Percentiles rank a stretch among this genome's conserved stretches.
Conservation (phyloP, 2,113 vertebrate species). For the Cynopterus brachyotis region DNA sequence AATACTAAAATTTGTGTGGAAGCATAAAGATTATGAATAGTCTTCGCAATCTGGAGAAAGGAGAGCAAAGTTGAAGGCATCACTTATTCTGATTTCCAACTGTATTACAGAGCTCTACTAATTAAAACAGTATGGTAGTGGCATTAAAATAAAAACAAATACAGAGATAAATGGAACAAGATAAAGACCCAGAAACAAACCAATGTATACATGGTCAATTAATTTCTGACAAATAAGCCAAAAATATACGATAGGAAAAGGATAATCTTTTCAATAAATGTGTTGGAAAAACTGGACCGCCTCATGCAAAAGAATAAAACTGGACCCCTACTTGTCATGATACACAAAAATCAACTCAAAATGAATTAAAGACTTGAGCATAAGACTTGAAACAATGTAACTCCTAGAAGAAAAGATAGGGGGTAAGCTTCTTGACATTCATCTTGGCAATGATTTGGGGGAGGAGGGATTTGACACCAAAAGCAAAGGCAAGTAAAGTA, state of each 20-base stretch:
- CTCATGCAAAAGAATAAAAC: background rate
- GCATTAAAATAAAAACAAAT: background rate
- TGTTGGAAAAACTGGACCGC: background rate
- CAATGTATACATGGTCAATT: background rate
- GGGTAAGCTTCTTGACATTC: background rate
- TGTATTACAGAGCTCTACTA: background rate
- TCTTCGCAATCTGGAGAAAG: background rate
- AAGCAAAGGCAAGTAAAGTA: background rate
- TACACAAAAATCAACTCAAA: background rate
- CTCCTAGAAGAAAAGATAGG: background rate
- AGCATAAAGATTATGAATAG: background rate
- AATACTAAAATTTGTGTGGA: no score
- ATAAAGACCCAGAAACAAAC: background rate
- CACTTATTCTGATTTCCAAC: background rate
- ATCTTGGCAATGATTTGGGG: background rate
- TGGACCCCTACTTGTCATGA: background rate
- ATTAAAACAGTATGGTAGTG: background rate
- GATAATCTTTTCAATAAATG: background rate
- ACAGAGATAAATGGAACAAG: background rate
- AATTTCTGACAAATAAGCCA: background rate
- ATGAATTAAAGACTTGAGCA: background rate
- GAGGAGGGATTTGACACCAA: background rate
- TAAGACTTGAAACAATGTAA: background rate
- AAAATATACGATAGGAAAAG: background rate
- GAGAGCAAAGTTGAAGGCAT: background rate